Conservation (phyloP, 2,888 invertebrate genomes). For the Meiosimyza platycephala region DNA sequence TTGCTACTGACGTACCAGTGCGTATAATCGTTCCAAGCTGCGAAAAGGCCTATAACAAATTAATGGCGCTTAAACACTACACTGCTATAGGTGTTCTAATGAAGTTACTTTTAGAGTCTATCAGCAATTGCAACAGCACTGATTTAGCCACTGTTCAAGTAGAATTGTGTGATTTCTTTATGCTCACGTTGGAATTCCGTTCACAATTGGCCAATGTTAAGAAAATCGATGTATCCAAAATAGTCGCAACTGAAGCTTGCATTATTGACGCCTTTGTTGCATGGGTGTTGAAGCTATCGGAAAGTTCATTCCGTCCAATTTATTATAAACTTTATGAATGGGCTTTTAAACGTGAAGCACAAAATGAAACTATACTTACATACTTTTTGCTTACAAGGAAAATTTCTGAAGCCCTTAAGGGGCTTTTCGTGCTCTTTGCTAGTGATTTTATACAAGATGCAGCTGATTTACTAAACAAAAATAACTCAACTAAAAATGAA, state of each 20-base stretch:
- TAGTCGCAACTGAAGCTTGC: conserved; percentile 77
- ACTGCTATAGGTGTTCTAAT: conserved; percentile 78
- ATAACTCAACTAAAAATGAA: conserved; percentile 70
- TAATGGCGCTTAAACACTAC: conserved; percentile 71
- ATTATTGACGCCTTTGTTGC: conserved; percentile 82
- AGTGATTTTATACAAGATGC: conserved; percentile 86
- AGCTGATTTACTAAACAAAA: conserved; percentile 76
- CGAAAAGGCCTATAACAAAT: conserved; percentile 72
- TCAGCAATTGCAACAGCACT: conserved; percentile 72
- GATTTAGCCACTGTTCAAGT: conserved; percentile 76
- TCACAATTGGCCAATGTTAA: conserved; percentile 67
- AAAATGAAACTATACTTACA: conserved; percentile 70
- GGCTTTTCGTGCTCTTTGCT: conserved; percentile 90
- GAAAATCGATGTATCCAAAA: conserved; percentile 61
- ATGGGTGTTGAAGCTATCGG: conserved; percentile 88
- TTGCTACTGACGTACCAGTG: conserved; percentile 76
- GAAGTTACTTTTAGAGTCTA: conserved; percentile 80
- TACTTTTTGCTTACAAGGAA: conserved; percentile 81
- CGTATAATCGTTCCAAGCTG: conserved; percentile 83
- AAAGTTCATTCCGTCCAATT: conserved; percentile 88
- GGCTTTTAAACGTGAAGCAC: conserved; percentile 72
- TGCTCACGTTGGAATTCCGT: conserved; percentile 78
- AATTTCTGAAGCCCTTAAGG: conserved; percentile 85
- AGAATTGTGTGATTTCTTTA: conserved; percentile 80
- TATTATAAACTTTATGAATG: conserved; percentile 90